Base-by-base conservation (phyloP, 2,113 vertebrate species). In the Ciconia boyciana region DNA sequence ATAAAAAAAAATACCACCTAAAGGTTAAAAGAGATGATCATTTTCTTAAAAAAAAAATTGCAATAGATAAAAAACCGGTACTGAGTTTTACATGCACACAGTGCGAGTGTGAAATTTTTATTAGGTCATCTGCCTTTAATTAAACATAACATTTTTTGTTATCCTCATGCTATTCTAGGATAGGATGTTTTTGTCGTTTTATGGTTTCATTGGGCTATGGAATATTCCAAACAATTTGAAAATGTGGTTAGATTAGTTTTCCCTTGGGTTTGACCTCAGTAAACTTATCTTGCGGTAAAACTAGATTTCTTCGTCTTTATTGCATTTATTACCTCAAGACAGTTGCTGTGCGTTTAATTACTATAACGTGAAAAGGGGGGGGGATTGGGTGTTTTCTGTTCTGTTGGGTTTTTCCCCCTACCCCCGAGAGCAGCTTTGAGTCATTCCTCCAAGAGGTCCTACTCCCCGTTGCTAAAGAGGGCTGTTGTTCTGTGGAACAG, bases 401-500 rank as follows among this genome's bases (percentile, higher is more conserved):
- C 79, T 58, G 39, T 58, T 78, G 76, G 48, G 16, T 71, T 55
- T 57, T 34, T 13, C 9, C 80, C 26, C 75, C 44, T 61, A 72
- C 62, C 78, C 93, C 62, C 2, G 36, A 89, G 90, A 94, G 46
- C 87, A 81, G 43, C 87, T 93, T 95, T 98, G 98, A 98, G 97
- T 98, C 98, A 98, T 92, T 94, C 71, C 91, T 96, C 95, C 93
- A 65, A 87, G 83, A 95, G 95, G 89, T 97, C 94, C 82, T 52
- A 86, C 96, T 96, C 41, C 58, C 90, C 80, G 70, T 58, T 55
- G 83, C 89, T 97, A 54, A 97, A 97, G 96, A 94, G 83, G 71
- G 74, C 96, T 97, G 97, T 97, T 97, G 95, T 98, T 98, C 94
- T 85, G 83, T 28, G 95, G 91, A 94, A 91, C 96, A 69, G 75